Evolutionary conservation across 2,888 invertebrate genomes (phyloP), one percentile per base, ranked within the genome.

Genomic region (Aricia artaxerxes): DNA sequence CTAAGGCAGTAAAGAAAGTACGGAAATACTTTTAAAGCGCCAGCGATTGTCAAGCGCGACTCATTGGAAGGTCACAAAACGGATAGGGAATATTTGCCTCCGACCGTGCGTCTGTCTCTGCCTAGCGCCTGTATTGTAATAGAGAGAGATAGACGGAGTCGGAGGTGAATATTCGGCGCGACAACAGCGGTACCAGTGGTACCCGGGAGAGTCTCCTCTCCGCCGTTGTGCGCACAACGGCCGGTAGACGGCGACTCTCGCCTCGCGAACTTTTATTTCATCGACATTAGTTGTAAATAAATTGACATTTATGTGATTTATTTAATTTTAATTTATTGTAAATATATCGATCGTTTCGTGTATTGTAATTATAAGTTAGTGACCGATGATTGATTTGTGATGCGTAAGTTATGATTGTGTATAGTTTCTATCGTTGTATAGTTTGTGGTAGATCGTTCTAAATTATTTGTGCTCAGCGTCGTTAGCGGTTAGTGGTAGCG

Each of bases 341-440:
- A 91, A 94, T 94, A 93, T 90, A 92, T 91, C 89, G 90, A 90
- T 87, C 86, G 87, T 88, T 76, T 53, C 49, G 90, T 90, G 88
- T 91, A 87, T 88, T 87, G 88, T 87, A 87, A 88, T 86, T 80
- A 82, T 89, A 85, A 88, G 88, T 88, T 87, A 87, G 85, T 86
- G 82, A 87, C 87, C 89, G 89, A 90, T 91, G 87, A 89, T 88
- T 90, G 87, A 85, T 87, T 85, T 91, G 89, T 90, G 89, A 90
- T 90, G 87, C 86, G 84, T 88, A 90, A 88, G 85, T 84, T 88
- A 90, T 89, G 88, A 88, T 91, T 90, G 90, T 92, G 89, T 92
- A 91, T 90, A 90, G 88, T 88, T 69, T 87, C 90, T 89, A 91
- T 86, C 89, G 89, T 87, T 92, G 90, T 92, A 92, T 90, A 91